A percentile compares a stretch with the other conserved stretches of the same genome.
Conservation (phyloP, 2,797 vertebrate genomes). For the Eleutherodactylus coqui region DNA sequence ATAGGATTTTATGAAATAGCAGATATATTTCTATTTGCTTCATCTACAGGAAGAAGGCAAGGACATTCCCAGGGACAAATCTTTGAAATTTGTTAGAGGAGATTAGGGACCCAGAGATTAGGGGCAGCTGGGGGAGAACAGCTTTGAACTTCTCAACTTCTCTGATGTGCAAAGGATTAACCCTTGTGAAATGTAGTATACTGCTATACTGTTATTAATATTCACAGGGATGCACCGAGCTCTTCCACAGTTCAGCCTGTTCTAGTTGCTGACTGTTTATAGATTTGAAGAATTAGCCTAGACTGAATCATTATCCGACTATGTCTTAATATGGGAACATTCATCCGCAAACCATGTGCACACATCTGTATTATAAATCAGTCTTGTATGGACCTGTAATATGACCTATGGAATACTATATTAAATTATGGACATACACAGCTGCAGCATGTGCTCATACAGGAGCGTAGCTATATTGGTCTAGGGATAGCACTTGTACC, state of each 20-base stretch:
- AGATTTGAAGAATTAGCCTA: background rate
- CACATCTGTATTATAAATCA: too few relatives aligned
- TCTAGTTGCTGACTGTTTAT: background rate
- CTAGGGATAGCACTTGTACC: too few relatives aligned
- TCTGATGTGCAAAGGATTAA: background rate
- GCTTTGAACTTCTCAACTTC: constrained; percentile 2
- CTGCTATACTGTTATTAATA: background rate
- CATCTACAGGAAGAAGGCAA: background rate
- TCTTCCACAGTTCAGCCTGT: background rate
- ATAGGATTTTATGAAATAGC: background rate
- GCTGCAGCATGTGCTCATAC: too few relatives aligned
- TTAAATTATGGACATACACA: too few relatives aligned
- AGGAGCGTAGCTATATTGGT: too few relatives aligned
- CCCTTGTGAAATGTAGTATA: background rate
- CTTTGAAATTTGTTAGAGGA: background rate
- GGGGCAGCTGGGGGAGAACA: background rate
- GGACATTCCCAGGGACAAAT: constrained; percentile 8
- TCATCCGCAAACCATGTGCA: too few relatives aligned
- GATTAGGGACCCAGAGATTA: constrained; percentile 2
- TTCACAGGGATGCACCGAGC: background rate
- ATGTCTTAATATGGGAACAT: too few relatives aligned
- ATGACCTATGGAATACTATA: too few relatives aligned
- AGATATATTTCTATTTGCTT: background rate
- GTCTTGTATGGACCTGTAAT: background rate
- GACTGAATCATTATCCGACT: background rate